Conservation (phyloP, 1,140 invertebrate species). For the Microplitis demolitor region DNA sequence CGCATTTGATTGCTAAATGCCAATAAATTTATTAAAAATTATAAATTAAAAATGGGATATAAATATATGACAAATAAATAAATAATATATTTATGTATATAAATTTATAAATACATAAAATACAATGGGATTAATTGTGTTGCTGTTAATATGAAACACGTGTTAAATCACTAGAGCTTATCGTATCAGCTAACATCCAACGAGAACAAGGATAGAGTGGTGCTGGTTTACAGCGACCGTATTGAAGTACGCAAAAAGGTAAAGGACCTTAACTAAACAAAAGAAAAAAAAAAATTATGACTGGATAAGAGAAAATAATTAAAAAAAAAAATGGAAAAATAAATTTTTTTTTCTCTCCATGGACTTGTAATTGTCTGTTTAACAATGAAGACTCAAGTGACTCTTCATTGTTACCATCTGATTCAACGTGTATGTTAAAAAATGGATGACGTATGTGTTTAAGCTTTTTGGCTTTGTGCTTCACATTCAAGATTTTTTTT, state of each 20-base stretch:
- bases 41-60: neutral
- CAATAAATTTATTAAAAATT: too few species aligned
- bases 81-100: neutral
- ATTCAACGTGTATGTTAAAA: too few species aligned
- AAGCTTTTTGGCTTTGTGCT: conserved; percentile 3
- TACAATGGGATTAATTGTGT: neutral
- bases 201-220: conserved; percentile 64
- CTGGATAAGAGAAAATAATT: neutral
- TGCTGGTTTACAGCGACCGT: conserved; percentile 66
- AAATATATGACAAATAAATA: neutral
- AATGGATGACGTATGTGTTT: too few species aligned
- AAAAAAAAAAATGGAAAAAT: neutral
- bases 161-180: conserved; percentile 47
- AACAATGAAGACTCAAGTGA: neutral
- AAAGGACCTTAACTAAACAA: conserved; percentile 47
- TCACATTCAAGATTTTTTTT: neutral
- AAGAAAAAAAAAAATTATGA: neutral
- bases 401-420: neutral
- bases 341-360: neutral
- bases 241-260: conserved; percentile 65
- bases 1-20: neutral
- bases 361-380: neutral
- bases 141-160: neutral
- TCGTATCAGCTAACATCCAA: conserved; percentile 59
- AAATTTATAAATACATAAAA: conserved; percentile 1